Conservation (phyloP, 2,113 vertebrate genomes). For the Junco hyemalis region DNA sequence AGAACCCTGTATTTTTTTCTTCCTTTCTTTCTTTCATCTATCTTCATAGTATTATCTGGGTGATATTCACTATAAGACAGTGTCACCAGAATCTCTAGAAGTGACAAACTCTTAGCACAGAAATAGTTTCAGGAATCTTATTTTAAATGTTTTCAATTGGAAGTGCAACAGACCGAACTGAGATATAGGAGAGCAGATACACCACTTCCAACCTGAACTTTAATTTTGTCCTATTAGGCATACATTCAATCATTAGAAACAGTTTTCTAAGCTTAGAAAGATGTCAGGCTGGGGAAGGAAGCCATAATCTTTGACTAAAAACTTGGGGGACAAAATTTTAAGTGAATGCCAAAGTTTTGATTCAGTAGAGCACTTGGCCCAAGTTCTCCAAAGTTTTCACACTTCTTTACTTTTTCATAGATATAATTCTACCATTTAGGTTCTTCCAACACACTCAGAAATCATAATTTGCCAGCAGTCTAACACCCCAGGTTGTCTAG, state of each 20-base stretch:
- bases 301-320: neutral
- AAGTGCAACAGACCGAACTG: neutral
- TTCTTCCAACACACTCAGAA: neutral
- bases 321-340: neutral
- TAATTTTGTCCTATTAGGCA: neutral
- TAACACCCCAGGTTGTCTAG: neutral
- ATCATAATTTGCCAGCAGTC: neutral
- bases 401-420: neutral
- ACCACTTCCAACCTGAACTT: neutral
- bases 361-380: neutral
- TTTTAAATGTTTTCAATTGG: neutral
- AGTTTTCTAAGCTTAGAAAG: neutral
- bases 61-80: neutral
- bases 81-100: neutral
- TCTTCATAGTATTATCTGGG: neutral
- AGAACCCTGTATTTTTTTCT: neutral
- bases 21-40: neutral
- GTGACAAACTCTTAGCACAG: neutral
- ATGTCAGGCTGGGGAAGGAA: neutral
- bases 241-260: neutral
- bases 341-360: neutral
- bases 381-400: neutral
- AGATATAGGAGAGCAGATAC: neutral
- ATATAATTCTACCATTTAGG: neutral
- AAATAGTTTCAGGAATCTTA: neutral